Evolutionary conservation across 2,888 invertebrate genomes (phyloP).

Genomic region (Bruchidius siliquastri): DNA sequence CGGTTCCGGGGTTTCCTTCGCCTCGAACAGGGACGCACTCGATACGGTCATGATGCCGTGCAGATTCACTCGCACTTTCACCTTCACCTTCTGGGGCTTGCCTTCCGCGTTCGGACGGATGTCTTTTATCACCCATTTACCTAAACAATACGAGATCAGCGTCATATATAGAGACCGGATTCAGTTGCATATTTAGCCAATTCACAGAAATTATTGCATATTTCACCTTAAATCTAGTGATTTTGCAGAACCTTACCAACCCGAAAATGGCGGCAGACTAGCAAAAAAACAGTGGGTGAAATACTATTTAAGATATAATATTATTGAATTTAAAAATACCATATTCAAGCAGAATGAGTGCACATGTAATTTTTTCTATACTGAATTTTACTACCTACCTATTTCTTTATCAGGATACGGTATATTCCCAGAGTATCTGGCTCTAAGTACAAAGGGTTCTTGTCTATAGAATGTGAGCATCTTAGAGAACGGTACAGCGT

Average conservation of each 20-base stretch:
- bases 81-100: constrained; percentile 91
- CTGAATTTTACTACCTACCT: constrained; percentile 63
- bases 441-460: constrained; percentile 82
- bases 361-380: no score
- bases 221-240: no score
- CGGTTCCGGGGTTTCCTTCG: constrained; percentile 54
- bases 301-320: no score
- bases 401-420: constrained; percentile 75
- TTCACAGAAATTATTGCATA: no score
- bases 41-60: constrained; percentile 89
- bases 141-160: constrained; percentile 42
- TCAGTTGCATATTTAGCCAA: no score
- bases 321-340: no score
- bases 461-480: constrained; percentile 89
- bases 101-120: constrained; percentile 83
- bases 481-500: constrained; percentile 89
- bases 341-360: no score
- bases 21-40: constrained; percentile 79
- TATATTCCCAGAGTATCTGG: constrained; percentile 72
- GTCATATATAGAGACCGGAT: no score
- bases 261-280: no score
- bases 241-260: no score
- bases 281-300: no score
- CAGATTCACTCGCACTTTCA: constrained; percentile 90
- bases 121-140: constrained; percentile 73